Evolutionary conservation across 2,888 invertebrate genomes (phyloP), one percentile per base, ranked within the genome.

Genomic region (Julus scanicus): DNA sequence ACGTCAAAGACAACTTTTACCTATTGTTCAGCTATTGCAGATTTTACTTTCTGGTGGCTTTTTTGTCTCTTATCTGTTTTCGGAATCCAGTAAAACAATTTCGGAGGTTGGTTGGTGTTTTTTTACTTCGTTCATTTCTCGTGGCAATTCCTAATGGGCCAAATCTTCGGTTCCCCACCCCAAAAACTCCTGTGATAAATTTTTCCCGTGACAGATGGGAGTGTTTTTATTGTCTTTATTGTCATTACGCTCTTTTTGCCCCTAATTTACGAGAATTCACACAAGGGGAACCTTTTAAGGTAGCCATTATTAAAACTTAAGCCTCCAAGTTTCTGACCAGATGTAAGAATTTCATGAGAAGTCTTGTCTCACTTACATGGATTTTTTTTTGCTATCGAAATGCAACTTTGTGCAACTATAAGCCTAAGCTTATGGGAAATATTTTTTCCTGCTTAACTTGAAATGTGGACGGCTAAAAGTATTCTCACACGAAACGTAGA

Each of bases 191-290:
- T 37, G 80, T 15, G 80, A 80, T 80, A 80, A 80, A 80, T 80
- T 29, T 29, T 29, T 80, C 80, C 80, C 80, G 80, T 80, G 80
- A 80, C 80, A 80, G 80, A 80, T 80, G 80, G 80, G 80, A 80
- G 80, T 80, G 80, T 80, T 80, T 80, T 80, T 80, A 80, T 80
- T 80, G 80, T 80, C 80, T 80, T 80, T 80, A 80, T 80, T 80
- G 80, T 80, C 80, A 80, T 80, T 80, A 80, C 37, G 37, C 80
- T 80, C 80, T 80, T 80, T 80, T 80, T 80, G 80, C 37, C 37
- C 37, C 80, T 80, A 80, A 80, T 80, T 80, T 80, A 80, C 80
- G 80, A 80, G 80, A 80, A 80, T 80, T 80, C 80, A 39, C 80
- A 29, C 80, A 80, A 29, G 29, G 37, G 80, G 80, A 15, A 80